A percentile compares a stretch with the other conserved stretches of the same genome.
Conservation (phyloP, 2,888 invertebrate genomes). For the Pyrrhia umbra region DNA sequence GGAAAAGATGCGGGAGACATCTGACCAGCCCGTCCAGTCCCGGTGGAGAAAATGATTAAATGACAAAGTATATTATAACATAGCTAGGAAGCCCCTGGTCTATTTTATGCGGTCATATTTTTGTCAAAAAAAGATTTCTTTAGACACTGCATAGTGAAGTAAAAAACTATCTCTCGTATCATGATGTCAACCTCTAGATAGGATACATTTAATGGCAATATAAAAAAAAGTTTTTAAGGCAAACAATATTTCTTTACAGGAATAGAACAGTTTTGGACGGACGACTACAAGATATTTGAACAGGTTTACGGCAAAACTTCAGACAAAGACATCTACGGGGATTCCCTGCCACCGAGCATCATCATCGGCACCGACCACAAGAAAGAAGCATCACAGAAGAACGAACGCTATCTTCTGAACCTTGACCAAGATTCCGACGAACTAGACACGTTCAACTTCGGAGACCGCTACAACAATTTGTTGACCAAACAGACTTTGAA, state of each 20-base stretch:
- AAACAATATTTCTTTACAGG: conserved; percentile 67
- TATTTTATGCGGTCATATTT: too few species aligned
- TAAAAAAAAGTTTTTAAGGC: not conserved
- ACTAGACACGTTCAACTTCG: conserved; percentile 66
- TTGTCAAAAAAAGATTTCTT: too few species aligned
- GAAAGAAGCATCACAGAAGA: conserved; percentile 76
- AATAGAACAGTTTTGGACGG: conserved; percentile 83
- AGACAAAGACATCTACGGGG: conserved; percentile 82
- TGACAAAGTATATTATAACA: too few species aligned
- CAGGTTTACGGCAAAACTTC: conserved; percentile 85
- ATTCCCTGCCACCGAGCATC: conserved; percentile 72
- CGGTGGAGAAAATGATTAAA: too few species aligned
- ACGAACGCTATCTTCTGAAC: conserved; percentile 68
- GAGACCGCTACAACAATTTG: conserved; percentile 70
- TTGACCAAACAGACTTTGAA: conserved; percentile 60
- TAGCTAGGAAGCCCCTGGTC: too few species aligned
- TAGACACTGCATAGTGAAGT: too few species aligned
- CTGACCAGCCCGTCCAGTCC: too few species aligned
- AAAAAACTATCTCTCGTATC: too few species aligned
- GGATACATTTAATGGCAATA: not conserved
- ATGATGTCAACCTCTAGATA: too few species aligned
- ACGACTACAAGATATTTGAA: conserved; percentile 83
- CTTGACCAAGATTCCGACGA: conserved; percentile 63
- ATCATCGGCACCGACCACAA: conserved; percentile 57
- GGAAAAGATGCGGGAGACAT: too few species aligned